Evolutionary conservation across 2,797 vertebrate genomes (phyloP), one percentile per base, ranked within the genome.

Genomic region (Etheostoma nigrum): DNA sequence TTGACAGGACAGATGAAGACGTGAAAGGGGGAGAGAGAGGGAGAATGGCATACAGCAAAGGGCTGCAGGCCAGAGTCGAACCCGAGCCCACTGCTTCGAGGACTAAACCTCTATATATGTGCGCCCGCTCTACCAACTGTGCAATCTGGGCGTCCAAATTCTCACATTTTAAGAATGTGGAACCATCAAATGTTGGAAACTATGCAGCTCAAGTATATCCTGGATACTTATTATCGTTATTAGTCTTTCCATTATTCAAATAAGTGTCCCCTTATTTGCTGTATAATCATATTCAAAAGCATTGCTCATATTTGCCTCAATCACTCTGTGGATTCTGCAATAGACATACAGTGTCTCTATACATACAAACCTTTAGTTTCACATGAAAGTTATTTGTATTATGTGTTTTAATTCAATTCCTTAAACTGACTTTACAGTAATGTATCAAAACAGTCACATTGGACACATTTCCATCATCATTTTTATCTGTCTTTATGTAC

Each of bases 241-340:
- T n/a, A 12, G 36, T 40, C 36, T 40, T 40, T 40, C 36, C 30
- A 25, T 18, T n/a, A 8, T 21, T 51, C 13, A 30, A 51, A 10
- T 49, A 40, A 1, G 36, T 40, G 21, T 40, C 1, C 47, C 12
- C 18, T 44, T 14, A 30, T 27, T 21, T n/a, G 10, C n/a, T 58
- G 14, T 59, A 42, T 61, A 67, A 74, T 10, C 6, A 47, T 27
- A 69, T 71, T 74, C 19, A 55, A 5, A 40, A 12, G 16, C 15
- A 45, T 33, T 33, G 33, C 33, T 36, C 33, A 40, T 40, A 40
- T 40, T 40, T 40, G 36, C 36, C 36, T 40, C 36, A 40, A 12
- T 40, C 36, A 11, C 36, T 40, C 10, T 40, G 36, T 40, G 36
- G 36, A 40, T 36, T 67, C 15, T 13, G 36, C 21, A 30, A 1